phyloP scores from a whole-genome alignment of 2,797 vertebrate species.

The Rhadinocentrus ornatus region DNA sequence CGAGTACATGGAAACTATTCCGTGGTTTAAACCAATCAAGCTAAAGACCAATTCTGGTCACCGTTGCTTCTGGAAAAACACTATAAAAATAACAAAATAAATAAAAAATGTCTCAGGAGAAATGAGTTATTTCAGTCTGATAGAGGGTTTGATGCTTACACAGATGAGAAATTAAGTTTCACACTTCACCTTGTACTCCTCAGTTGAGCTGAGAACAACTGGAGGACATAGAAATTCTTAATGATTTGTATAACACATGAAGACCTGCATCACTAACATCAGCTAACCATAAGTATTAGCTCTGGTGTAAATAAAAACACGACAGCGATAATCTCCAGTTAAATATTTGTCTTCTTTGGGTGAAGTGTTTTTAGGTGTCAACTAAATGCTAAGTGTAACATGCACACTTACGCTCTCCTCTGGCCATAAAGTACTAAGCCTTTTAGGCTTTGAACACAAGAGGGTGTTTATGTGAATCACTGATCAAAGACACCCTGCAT shows the following conservation, averaged over 20 bases:
- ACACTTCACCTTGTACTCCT: too few species aligned
- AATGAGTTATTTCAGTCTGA: too few species aligned
- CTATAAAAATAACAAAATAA: too few species aligned
- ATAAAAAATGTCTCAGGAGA: too few species aligned
- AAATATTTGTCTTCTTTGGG: neutral
- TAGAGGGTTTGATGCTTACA: too few species aligned
- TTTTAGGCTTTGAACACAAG: slow-evolving; percentile 77
- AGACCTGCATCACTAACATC: neutral
- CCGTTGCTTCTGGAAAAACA: too few species aligned
- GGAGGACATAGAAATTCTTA: too few species aligned
- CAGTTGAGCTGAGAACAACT: too few species aligned
- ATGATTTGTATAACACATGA: neutral
- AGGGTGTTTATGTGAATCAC: slow-evolving; percentile 79
- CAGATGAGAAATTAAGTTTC: too few species aligned
- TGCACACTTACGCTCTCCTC: slow-evolving; percentile 76
- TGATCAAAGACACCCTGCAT: slow-evolving; percentile 83
- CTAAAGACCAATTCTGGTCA: too few species aligned
- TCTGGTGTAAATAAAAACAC: neutral
- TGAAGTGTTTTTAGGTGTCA: slow-evolving; percentile 6
- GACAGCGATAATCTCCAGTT: neutral
- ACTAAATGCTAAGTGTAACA: slow-evolving; percentile 33
- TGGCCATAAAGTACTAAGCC: slow-evolving; percentile 88
- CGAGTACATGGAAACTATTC: too few species aligned
- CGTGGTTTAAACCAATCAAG: too few species aligned
- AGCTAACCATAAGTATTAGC: neutral